Base-by-base conservation (phyloP, 2,797 vertebrate genomes). In the Tolypeutes matacus region DNA sequence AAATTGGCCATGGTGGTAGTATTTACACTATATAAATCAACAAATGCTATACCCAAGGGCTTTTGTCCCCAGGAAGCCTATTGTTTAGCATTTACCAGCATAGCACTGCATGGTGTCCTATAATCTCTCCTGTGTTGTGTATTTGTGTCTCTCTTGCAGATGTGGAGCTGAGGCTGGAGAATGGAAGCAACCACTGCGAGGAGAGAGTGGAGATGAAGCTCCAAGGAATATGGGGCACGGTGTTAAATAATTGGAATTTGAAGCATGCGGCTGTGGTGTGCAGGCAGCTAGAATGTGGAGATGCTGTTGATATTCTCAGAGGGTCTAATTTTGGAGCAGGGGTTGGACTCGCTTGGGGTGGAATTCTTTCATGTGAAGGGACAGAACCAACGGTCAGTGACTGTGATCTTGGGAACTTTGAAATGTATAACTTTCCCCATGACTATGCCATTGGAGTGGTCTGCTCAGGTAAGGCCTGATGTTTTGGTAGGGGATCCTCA, bases 301-400 rank as follows among this genome's bases (percentile, higher is more conserved):
- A 13, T 86, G 76, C 60, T 69, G 14, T 34, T 76, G 46, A 20
- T 27, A 13, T 2, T 76, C 11, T 2, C 77, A n/a, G 0, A 76
- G 11, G 0, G 9, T 1, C 21, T 14, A 17, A 9, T 83, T 87
- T 92, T 34, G 85, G 53, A 46, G 12, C 13, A 84, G 73, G 21
- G 7, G 0, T 7, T 51, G 83, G 70, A n/a, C 64, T 18, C 4
- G 46, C 62, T 70, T 77, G 14, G 53, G 0, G 21, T 34, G 0
- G 0, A 1, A 0, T 3, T 11, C 0, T 0, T n/a, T 1, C 0
- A 23, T 94, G 92, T 0, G 0, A 49, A 3, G 77, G n/a, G 0
- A 14, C 1, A 67, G 69, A 76, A 49, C 21, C 27, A 36, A 51
- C 20, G 21, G 7, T 51, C 7, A 62, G 0, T 27, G 14, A 3